phyloP scores from a whole-genome alignment of 1,140 invertebrate species.

The Solenopsis fugax region DNA sequence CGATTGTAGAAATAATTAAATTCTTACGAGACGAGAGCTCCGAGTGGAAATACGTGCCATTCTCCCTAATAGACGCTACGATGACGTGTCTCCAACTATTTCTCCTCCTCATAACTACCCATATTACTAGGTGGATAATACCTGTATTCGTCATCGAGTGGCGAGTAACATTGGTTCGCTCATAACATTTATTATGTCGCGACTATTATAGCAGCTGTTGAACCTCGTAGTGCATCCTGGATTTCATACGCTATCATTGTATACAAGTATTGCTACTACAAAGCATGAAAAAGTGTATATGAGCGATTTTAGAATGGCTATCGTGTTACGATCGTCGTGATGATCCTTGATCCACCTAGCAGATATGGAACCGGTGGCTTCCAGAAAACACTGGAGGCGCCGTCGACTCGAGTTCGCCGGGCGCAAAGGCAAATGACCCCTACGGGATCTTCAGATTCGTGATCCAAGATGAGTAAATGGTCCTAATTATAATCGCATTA shows the following conservation, averaged over 20 bases:
- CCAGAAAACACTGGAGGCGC: slow-evolving; percentile 63
- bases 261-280: background rate
- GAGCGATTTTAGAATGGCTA: slow-evolving; percentile 62
- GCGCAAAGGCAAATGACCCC: slow-evolving; percentile 64
- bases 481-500: slow-evolving; percentile 78
- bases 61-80: slow-evolving; percentile 70
- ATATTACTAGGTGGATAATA: slow-evolving; percentile 74
- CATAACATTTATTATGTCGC: slow-evolving; percentile 75
- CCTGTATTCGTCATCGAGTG: slow-evolving; percentile 66
- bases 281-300: background rate
- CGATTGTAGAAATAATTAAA: slow-evolving; percentile 75
- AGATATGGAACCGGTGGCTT: slow-evolving; percentile 36
- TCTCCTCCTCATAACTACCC: slow-evolving; percentile 76
- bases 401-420: slow-evolving; percentile 48
- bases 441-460: slow-evolving; percentile 57
- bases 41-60: slow-evolving; percentile 67
- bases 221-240: slow-evolving; percentile 21
- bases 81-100: slow-evolving; percentile 77
- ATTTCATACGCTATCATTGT: background rate
- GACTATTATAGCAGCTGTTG: slow-evolving; percentile 40
- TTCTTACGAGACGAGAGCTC: slow-evolving; percentile 55
- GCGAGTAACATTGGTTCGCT: slow-evolving; percentile 57
- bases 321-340: slow-evolving; percentile 74
- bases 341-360: slow-evolving; percentile 57
- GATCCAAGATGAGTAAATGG: slow-evolving; percentile 69